Conservation (phyloP, 2,888 invertebrate species). For the Sphaerophoria taeniata region DNA sequence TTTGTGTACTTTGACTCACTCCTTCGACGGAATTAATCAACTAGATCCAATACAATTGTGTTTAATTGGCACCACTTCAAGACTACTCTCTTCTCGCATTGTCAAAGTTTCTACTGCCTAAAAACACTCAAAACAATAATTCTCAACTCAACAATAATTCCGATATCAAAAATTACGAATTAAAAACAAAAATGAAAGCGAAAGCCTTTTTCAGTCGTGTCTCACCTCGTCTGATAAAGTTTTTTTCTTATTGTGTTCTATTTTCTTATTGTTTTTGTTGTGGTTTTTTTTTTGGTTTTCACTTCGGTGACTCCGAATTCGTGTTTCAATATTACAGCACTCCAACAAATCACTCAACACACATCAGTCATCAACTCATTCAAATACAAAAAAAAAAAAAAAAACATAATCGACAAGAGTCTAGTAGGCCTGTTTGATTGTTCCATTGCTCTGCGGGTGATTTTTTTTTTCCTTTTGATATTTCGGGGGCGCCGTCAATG, state of each 20-base stretch:
- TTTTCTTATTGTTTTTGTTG: conserved; percentile 1
- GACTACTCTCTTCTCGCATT: not conserved
- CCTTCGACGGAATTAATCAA: too few species aligned
- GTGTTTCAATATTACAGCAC: conserved; percentile 62
- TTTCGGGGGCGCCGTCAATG: conserved; percentile 45
- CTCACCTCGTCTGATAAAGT: conserved; percentile 19
- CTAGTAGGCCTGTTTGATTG: conserved; percentile 44
- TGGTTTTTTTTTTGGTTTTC: conserved; percentile 19
- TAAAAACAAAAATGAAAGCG: conserved; percentile 58
- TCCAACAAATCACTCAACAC: conserved; percentile 34
- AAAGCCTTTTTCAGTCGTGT: conserved; percentile 52
- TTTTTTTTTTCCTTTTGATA: not conserved
- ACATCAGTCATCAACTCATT: conserved; percentile 35
- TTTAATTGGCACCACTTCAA: not conserved
- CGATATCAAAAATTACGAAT: conserved; percentile 17
- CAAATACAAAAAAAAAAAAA: not conserved
- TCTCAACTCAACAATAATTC: not conserved
- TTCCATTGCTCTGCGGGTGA: not conserved
- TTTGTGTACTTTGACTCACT: too few species aligned
- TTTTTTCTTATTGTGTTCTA: conserved; percentile 15
- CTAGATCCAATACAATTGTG: not conserved
- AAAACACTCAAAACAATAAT: conserved; percentile 9
- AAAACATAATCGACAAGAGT: conserved; percentile 54
- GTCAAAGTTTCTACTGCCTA: not conserved
- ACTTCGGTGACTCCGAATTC: conserved; percentile 48